These are phyloP conservation scores for Meta bourneti DNA, from an alignment of 2,888 invertebrate species.

Conservation along the genomic window DNA sequence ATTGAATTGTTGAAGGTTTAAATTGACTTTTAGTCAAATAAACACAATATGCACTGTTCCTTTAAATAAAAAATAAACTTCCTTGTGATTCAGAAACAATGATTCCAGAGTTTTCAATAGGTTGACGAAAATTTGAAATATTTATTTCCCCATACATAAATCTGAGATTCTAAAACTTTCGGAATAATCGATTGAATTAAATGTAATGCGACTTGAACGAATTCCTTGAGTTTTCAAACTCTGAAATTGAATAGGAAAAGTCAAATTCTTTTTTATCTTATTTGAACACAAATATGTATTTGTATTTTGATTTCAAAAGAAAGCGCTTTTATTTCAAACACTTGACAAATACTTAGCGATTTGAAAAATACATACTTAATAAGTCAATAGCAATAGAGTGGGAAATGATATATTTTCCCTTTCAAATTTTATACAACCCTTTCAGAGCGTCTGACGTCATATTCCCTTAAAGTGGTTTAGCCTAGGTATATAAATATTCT, in stretches of 20 bases:
- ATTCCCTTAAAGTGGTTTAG: no score
- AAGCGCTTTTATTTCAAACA: neutral
- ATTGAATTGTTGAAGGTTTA: neutral
- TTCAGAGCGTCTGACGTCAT: no score
- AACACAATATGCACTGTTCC: neutral
- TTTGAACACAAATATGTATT: neutral
- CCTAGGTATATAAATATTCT: no score
- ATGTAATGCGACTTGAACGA: neutral
- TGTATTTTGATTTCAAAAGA: neutral
- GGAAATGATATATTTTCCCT: no score
- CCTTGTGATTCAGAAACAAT: neutral
- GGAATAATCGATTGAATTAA: neutral
- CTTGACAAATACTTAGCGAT: neutral
- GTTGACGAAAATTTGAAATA: neutral
- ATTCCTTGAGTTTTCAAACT: neutral
- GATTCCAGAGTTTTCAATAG: neutral
- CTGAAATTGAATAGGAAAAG: neutral
- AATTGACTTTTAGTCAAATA: neutral
- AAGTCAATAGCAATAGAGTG: no score
- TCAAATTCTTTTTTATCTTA: neutral
- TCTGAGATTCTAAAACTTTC: neutral
- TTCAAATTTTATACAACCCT: no score
- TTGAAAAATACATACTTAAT: no score
- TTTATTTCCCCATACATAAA: neutral
- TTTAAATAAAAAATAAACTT: neutral